Base-by-base conservation (phyloP, 2,113 vertebrate species). In the Ia io region DNA sequence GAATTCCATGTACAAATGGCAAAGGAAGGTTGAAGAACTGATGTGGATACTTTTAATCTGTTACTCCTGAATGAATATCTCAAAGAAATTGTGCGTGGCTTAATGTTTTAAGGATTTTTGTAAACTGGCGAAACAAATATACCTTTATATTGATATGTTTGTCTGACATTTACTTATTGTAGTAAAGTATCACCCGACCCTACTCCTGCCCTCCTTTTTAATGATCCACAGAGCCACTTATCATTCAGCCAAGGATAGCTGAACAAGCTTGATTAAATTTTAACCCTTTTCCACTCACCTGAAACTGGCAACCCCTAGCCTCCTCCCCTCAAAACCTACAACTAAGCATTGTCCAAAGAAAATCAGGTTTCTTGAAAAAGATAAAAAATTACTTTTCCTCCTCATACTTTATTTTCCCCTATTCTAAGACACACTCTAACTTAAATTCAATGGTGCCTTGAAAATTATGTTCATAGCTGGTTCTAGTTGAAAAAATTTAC, bases 221-320 rank as follows among this genome's bases (percentile, higher is more conserved):
- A 63, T 90, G 28, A 76, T 79, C 87, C 59, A 84, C 35, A 71
- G 30, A 79, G 84, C 8, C 20, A n/a, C 25, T 77, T 94, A 65
- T 9, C 16, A 65, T 47, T 40, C 13, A 49, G 56, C 42, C 30
- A 82, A 28, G 37, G 22, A 80, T 84, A 65, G 30, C 18, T 93
- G 76, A 76, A 87, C 35, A 80, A 44, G 23, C 30, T 63, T 77
- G 67, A 90, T 93, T 89, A 94, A 70, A 63, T 63, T 86, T 74
- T 32, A 86, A 61, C 70, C 56, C 12, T 70, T 53, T 9, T 84
- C 20, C 22, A 80, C 40, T 85, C 35, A 77, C 18, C 5, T 53
- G 73, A 82, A 76, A 92, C 30, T 23, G 40, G 23, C 25, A 92
- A 53, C 11, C 47, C 9, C 47, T 9, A 20, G 56, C 4, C 13